Conservation (phyloP, 1,140 invertebrate genomes). For the Bombyx mori region ASM3026992v2 NC_085119.1:12589501-12590000, state of each 20-base stretch:
- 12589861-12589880: constrained; percentile 53
- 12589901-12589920: constrained; percentile 18
- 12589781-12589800: constrained; percentile 66
- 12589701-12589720: constrained; percentile 68
- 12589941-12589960: no score
- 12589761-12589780: constrained; percentile 51
- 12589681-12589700: constrained; percentile 67
- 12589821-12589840: constrained; percentile 57
- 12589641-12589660: constrained; percentile 47
- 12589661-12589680: constrained; percentile 69
- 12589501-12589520: no score
- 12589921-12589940: constrained; percentile 11
- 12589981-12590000: no score
- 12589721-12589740: constrained; percentile 65
- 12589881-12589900: constrained; percentile 21
- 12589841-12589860: constrained; percentile 63
- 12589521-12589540: no score
- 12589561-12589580: constrained; percentile 2
- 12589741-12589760: constrained; percentile 24
- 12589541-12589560: background rate
- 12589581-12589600: background rate
- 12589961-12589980: no score
- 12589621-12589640: constrained; percentile 50
- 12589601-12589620: constrained; percentile 4
- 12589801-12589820: constrained; percentile 70